Base-by-base conservation (phyloP, 2,888 invertebrate genomes). In the Amblyjoppa fuscipennis region DNA sequence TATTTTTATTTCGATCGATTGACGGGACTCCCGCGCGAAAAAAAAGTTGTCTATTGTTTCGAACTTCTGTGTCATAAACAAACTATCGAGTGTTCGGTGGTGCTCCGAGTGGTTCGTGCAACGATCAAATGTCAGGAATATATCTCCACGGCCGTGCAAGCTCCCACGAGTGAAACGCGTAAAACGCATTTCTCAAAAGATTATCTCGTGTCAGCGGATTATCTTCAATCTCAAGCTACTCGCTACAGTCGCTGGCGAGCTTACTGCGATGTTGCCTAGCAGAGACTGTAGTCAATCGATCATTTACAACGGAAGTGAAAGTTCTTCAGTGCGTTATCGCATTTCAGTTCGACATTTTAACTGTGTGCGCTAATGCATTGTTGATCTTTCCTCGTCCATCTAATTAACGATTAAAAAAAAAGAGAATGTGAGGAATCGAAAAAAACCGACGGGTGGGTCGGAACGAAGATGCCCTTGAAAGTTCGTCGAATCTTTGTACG, bases 41-140 rank as follows among this genome's bases (percentile, higher is more conserved):
- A 75, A 25, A 74, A 61, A 61, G 16, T 56, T 28, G 16, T 75
- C 41, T 61, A 45, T 64, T 75, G 51, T 76, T 71, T 70, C 70
- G 61, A 71, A 79, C 61, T 70, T 70, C n/a, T 25, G 41, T 64
- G 66, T 80, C 53, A 73, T 61, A 66, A 73, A 73, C 73, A 80
- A 80, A 80, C 73, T 74, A 53, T 70, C 61, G 64, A 75, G 75
- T 79, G 69, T 81, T 78, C 70, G 61, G 73, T 20, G 74, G 16
- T 34, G 69, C 53, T 68, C 79, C 53, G 56, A 75, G 45, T 79
- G 38, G 59, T 68, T 70, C 69, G 68, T 49, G 56, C 20, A 41
- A 53, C 64, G 61, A 84, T 34, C 70, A 80, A 66, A 80, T 66
- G 80, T 76, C 80, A 84, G 69, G 25, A 13, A 38, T 31, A 25